These are phyloP conservation scores for Anolis carolinensis DNA, from an alignment of 2,113 vertebrate species.

Conservation along the genomic window DNA sequence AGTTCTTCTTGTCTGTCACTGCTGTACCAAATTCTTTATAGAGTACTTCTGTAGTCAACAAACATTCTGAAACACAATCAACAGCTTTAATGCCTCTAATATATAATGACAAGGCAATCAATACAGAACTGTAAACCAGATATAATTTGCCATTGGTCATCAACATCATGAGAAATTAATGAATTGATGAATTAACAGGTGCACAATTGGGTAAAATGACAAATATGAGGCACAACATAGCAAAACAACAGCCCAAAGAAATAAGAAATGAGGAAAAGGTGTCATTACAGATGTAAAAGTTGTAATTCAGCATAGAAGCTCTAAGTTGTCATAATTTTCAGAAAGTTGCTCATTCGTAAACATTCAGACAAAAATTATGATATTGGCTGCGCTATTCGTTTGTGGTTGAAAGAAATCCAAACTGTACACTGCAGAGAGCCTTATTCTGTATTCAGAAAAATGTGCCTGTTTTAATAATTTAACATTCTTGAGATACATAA, in stretches of 20 bases:
- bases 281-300: not conserved
- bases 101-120: not conserved
- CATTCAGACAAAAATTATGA: not conserved
- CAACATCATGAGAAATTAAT: not conserved
- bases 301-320: not conserved
- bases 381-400: not conserved
- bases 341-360: not conserved
- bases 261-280: not conserved
- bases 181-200: not conserved
- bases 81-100: not conserved
- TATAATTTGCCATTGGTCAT: not conserved
- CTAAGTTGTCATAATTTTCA: not conserved
- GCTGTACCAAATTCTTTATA: too few relatives aligned
- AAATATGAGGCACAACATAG: not conserved
- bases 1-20: too few relatives aligned
- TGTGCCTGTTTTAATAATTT: slow-evolving; percentile 34
- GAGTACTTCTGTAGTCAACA: too few relatives aligned
- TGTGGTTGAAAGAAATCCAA: slow-evolving; percentile 9
- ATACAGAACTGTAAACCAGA: not conserved
- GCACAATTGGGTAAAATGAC: not conserved
- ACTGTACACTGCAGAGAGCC: not conserved
- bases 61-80: too few relatives aligned
- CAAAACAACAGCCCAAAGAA: not conserved
- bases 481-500: slow-evolving; percentile 21
- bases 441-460: slow-evolving; percentile 16